phyloP scores from a whole-genome alignment of 2,113 vertebrate genomes.

The Ailuropoda melanoleuca region DNA sequence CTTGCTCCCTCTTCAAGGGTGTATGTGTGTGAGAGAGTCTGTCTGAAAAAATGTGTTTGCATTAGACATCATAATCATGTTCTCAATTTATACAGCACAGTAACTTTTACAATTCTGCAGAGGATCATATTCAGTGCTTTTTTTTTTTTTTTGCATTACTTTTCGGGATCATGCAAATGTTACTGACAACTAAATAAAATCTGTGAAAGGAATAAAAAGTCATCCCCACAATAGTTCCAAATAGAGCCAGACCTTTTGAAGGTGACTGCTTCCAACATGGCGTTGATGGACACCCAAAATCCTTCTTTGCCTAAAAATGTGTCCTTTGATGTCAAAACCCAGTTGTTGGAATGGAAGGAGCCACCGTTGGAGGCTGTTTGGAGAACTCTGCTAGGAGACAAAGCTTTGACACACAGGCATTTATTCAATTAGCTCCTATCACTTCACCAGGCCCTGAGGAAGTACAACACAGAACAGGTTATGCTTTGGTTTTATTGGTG shows the following conservation, averaged over 20 bases:
- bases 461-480: neutral
- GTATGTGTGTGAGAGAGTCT: neutral
- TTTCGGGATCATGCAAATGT: conserved; percentile 38
- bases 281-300: neutral
- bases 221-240: neutral
- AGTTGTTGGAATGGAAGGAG: neutral
- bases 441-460: neutral
- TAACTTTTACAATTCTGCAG: conserved; percentile 28
- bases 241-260: conserved; percentile 27
- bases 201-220: conserved; percentile 31
- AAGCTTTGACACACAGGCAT: neutral
- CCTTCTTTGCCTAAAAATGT: neutral
- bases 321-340: conserved; percentile 17
- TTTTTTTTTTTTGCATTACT: conserved; percentile 19
- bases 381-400: neutral
- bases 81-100: neutral
- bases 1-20: neutral
- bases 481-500: neutral
- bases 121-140: neutral
- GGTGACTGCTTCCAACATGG: neutral
- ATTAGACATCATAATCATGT: conserved; percentile 19
- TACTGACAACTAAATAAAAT: conserved; percentile 54
- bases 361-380: neutral
- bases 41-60: conserved; percentile 13
- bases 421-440: conserved; percentile 16